Evolutionary conservation across 2,113 vertebrate genomes (phyloP).

Genomic region (Camelus bactrianus): DNA sequence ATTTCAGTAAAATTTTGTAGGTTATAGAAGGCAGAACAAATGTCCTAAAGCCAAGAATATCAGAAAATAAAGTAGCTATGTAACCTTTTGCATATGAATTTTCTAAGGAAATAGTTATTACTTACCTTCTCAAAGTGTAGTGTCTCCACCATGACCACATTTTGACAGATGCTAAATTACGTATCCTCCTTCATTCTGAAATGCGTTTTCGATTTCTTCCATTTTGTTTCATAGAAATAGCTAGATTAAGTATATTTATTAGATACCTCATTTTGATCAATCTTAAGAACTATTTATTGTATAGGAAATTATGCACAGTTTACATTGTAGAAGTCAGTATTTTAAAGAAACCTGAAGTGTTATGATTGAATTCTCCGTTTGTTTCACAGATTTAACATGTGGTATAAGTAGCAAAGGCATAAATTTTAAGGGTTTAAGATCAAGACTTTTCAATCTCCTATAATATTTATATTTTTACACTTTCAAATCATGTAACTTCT

Average conservation of each 20-base stretch:
- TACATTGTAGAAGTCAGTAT: neutral
- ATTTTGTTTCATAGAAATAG: conserved; percentile 27
- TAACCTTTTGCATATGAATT: neutral
- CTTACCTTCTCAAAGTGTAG: neutral
- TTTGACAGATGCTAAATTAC: neutral
- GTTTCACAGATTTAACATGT: neutral
- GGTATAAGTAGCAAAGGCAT: neutral
- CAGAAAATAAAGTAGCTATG: neutral
- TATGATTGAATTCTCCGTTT: neutral
- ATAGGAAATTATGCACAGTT: neutral
- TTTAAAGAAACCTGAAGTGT: neutral
- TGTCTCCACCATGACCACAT: neutral
- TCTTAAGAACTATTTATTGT: neutral
- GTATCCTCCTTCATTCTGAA: neutral
- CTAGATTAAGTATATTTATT: neutral
- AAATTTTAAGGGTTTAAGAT: neutral
- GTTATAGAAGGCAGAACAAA: neutral
- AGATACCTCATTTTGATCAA: neutral
- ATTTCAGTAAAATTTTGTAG: conserved; percentile 58
- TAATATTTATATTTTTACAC: neutral
- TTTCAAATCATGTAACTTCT: neutral
- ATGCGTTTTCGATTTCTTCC: neutral
- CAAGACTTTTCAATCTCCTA: neutral
- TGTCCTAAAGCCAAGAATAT: neutral
- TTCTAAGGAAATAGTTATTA: neutral